These are phyloP conservation scores for Alligator mississippiensis DNA, from an alignment of 2,113 vertebrate genomes.

Conservation along the genomic window DNA sequence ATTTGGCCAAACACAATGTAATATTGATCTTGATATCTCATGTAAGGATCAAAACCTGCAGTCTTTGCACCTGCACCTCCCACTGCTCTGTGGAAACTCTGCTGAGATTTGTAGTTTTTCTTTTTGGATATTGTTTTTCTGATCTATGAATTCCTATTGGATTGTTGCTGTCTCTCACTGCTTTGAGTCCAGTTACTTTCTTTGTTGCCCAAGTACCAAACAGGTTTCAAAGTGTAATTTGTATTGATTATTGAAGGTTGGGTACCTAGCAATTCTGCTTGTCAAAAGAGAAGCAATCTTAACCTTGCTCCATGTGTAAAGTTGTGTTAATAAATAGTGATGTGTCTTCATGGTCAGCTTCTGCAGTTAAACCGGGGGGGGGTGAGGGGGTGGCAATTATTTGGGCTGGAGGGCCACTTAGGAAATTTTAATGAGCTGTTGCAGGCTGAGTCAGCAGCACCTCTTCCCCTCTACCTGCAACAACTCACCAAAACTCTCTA, in stretches of 20 bases:
- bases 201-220: conserved; percentile 36
- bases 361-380: background rate
- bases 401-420: too few species aligned
- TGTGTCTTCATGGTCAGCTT: background rate
- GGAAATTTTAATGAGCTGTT: too few species aligned
- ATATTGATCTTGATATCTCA: too few species aligned
- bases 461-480: too few species aligned
- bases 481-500: too few species aligned
- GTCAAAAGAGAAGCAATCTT: conserved; percentile 14
- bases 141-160: conserved; percentile 19
- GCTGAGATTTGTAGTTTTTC: background rate
- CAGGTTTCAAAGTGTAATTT: conserved; percentile 36
- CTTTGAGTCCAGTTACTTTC: conserved; percentile 46
- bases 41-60: too few species aligned
- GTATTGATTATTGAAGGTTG: conserved; percentile 31
- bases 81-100: background rate
- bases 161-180: conserved; percentile 26
- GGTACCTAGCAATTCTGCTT: conserved; percentile 15
- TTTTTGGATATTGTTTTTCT: background rate
- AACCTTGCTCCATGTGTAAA: background rate
- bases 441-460: too few species aligned
- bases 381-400: background rate
- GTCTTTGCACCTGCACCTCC: background rate
- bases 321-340: fast-evolving
- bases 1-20: too few species aligned